Evolutionary conservation across 1,140 invertebrate genomes (phyloP).

Genomic region (Saxidomus purpurata): DNA sequence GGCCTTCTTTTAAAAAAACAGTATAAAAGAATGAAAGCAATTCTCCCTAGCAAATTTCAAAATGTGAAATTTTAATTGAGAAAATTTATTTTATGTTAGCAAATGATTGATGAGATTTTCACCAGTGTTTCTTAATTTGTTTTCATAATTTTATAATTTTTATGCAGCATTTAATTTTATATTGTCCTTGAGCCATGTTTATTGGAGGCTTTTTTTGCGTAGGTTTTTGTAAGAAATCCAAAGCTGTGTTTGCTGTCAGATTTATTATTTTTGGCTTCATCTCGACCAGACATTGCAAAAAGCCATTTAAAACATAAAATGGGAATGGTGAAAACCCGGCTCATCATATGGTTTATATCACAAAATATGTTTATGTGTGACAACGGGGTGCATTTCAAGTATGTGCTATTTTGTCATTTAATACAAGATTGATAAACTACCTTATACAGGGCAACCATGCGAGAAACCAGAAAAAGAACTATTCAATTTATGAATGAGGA

Average conservation of each 20-base stretch:
- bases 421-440: constrained; percentile 42
- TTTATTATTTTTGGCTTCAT: background rate
- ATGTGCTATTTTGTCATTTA: constrained; percentile 18
- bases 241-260: background rate
- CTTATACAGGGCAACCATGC: background rate
- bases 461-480: constrained; percentile 1
- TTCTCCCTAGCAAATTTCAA: too few species aligned
- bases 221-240: background rate
- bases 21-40: too few species aligned
- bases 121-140: too few species aligned
- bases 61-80: too few species aligned
- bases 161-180: too few species aligned
- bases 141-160: too few species aligned
- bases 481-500: constrained; percentile 6
- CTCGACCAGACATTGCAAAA: background rate
- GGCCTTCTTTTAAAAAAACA: too few species aligned
- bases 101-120: too few species aligned
- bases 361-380: constrained; percentile 11
- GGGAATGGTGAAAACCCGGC: background rate
- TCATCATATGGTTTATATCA: background rate
- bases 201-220: too few species aligned
- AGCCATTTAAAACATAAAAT: constrained; percentile 11
- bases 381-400: constrained; percentile 34
- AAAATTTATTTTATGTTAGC: too few species aligned
- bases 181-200: too few species aligned